These are phyloP conservation scores for Halesus radiatus DNA, from an alignment of 1,140 invertebrate genomes.

Conservation along the genomic window DNA sequence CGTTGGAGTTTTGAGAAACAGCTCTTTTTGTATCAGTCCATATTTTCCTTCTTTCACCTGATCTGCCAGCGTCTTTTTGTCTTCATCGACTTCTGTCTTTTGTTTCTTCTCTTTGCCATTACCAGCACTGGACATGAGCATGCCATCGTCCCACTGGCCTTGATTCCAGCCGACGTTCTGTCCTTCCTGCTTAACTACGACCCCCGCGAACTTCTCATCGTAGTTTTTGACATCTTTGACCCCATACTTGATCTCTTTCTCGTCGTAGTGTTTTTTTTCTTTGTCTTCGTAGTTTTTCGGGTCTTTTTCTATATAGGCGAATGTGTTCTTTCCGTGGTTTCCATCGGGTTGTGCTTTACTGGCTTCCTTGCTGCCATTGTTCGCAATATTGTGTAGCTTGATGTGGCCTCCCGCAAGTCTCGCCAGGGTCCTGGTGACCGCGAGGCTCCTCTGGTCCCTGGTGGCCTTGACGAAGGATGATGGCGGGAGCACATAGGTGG, in stretches of 20 bases:
- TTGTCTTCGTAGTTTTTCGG: constrained; percentile 31
- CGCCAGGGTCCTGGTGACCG: constrained; percentile 70
- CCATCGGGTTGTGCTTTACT: constrained; percentile 62
- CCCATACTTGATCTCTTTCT: constrained; percentile 56
- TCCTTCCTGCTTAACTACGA: constrained; percentile 62
- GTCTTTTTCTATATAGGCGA: constrained; percentile 61
- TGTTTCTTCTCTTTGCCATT: constrained; percentile 72
- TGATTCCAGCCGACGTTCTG: constrained; percentile 70
- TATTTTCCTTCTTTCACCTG: constrained; percentile 92
- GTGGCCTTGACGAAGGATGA: constrained; percentile 63
- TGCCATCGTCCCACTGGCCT: constrained; percentile 76
- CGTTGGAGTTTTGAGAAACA: constrained; percentile 77
- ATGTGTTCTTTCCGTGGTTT: constrained; percentile 63
- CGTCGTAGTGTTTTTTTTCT: constrained; percentile 57
- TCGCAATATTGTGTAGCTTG: constrained; percentile 61
- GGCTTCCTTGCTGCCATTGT: constrained; percentile 58
- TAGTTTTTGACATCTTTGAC: constrained; percentile 47
- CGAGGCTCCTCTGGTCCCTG: constrained; percentile 66
- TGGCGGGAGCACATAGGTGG: constrained; percentile 69
- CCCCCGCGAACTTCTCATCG: constrained; percentile 66
- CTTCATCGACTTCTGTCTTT: constrained; percentile 77
- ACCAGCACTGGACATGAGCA: constrained; percentile 76
- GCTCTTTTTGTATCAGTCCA: constrained; percentile 87
- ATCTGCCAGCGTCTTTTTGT: constrained; percentile 85
- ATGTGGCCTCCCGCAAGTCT: constrained; percentile 76